phyloP scores from a whole-genome alignment of 2,888 invertebrate genomes.

The Carabus problematicus region DNA sequence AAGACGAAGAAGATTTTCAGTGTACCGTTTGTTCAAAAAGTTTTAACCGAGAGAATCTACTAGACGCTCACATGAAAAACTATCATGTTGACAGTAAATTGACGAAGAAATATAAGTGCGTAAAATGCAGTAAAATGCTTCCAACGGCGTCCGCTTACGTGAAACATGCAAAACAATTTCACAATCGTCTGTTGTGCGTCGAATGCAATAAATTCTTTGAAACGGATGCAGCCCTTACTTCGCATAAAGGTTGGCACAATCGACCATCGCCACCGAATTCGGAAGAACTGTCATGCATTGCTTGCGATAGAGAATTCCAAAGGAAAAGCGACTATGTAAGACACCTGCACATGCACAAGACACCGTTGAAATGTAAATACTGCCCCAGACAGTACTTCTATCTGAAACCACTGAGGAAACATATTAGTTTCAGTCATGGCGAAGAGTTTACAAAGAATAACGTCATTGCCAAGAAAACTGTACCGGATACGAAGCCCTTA shows the following conservation, averaged over 20 bases:
- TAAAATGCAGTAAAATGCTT: background rate
- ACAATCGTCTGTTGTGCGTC: constrained; percentile 63
- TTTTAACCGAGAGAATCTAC: background rate
- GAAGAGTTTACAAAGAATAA: background rate
- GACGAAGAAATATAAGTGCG: background rate
- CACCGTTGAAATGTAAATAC: constrained; percentile 27
- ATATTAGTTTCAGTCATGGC: constrained; percentile 4
- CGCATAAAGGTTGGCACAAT: constrained; percentile 69
- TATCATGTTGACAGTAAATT: too few species aligned
- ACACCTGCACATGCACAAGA: constrained; percentile 43
- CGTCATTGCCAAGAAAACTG: background rate
- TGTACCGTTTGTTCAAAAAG: constrained; percentile 5
- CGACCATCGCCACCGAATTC: constrained; percentile 47
- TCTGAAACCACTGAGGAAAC: constrained; percentile 12
- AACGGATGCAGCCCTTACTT: constrained; percentile 67
- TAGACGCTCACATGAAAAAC: too few species aligned
- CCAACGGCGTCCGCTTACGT: background rate
- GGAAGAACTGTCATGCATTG: too few species aligned
- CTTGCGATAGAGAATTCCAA: too few species aligned
- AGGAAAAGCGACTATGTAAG: constrained; percentile 1
- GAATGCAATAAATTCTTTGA: constrained; percentile 69
- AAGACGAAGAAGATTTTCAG: background rate
- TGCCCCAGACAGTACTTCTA: constrained; percentile 26
- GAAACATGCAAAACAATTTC: constrained; percentile 20
- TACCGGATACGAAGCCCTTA: background rate